These are phyloP conservation scores for Dysmachus trigonus DNA, from an alignment of 2,888 invertebrate genomes.

Conservation along the genomic window DNA sequence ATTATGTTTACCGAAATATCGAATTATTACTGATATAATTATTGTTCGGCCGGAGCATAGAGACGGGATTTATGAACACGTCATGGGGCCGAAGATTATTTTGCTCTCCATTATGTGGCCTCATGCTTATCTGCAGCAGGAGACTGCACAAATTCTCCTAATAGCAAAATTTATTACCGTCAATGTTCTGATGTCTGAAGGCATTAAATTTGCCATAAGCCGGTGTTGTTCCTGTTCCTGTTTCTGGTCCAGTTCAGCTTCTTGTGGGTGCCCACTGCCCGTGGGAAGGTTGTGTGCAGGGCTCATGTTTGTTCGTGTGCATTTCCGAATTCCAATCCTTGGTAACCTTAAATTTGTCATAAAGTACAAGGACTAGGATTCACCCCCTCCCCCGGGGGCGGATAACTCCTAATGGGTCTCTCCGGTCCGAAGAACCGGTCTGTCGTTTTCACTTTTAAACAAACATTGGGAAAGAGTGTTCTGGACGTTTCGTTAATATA, in stretches of 20 bases:
- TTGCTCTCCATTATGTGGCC: conserved; percentile 17
- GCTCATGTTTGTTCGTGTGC: neutral
- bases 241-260: neutral
- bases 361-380: neutral
- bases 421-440: neutral
- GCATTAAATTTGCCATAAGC: conserved; percentile 18
- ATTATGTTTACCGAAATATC: conserved; percentile 24
- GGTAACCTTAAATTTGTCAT: conserved; percentile 24
- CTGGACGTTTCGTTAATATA: conserved; percentile 8
- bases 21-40: conserved; percentile 31
- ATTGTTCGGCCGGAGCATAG: neutral
- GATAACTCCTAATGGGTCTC: neutral
- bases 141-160: conserved; percentile 3
- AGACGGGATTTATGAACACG: neutral
- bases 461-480: neutral
- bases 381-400: neutral
- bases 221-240: neutral
- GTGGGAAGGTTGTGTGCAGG: neutral
- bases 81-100: conserved; percentile 7
- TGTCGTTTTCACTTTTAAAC: neutral
- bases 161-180: conserved; percentile 24
- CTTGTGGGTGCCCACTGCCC: neutral
- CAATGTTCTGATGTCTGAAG: conserved; percentile 28
- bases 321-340: conserved; percentile 12
- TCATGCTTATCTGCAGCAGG: conserved; percentile 13